These are phyloP conservation scores for Myopa tessellatipennis DNA, from an alignment of 2,888 invertebrate species.

Conservation along the genomic window DNA sequence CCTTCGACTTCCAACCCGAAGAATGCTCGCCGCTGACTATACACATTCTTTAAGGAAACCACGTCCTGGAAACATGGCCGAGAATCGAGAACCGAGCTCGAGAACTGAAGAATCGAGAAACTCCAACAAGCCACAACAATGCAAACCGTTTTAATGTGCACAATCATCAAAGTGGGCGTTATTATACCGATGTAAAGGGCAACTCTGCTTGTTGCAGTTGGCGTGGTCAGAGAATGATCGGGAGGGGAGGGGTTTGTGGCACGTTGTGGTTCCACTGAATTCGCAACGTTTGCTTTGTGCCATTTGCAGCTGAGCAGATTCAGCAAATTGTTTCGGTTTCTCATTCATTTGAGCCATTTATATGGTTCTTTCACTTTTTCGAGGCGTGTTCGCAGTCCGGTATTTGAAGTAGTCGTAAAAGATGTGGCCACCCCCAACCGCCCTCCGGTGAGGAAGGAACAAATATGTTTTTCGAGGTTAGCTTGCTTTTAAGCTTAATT, in stretches of 20 bases:
- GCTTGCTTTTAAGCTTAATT: neutral
- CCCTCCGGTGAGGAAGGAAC: too few relatives aligned
- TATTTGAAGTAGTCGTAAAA: neutral
- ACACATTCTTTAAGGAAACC: constrained; percentile 22
- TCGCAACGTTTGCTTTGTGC: constrained; percentile 32
- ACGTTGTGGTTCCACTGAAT: constrained; percentile 30
- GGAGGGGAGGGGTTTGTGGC: neutral
- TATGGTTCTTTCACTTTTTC: neutral
- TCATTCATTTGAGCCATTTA: constrained; percentile 29
- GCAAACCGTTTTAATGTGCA: constrained; percentile 26
- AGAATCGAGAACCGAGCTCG: neutral
- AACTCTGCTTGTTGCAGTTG: too few relatives aligned
- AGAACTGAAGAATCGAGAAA: neutral
- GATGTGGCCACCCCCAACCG: neutral
- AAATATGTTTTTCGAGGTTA: neutral
- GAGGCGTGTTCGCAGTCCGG: neutral
- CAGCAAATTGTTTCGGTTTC: constrained; percentile 31
- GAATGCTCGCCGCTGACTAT: neutral
- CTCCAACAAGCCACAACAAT: neutral
- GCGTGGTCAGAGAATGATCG: too few relatives aligned
- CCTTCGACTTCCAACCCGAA: neutral
- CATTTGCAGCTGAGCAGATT: constrained; percentile 20
- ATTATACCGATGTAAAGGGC: neutral
- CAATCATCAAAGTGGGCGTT: constrained; percentile 33
- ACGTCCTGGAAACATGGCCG: constrained; percentile 9